phyloP scores from a whole-genome alignment of 2,888 invertebrate genomes.

The Leptura quadrifasciata region DNA sequence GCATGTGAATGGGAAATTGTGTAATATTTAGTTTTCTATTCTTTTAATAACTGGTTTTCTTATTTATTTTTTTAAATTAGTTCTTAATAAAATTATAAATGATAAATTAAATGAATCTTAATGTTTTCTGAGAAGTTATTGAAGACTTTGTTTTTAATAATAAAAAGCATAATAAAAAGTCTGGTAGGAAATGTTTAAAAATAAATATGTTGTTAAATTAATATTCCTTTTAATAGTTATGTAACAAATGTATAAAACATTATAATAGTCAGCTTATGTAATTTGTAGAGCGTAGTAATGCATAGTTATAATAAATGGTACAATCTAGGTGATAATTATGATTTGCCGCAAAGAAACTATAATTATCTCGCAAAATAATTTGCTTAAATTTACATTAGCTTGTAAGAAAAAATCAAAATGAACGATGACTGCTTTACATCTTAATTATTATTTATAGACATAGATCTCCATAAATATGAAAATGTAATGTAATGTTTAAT shows the following conservation, averaged over 20 bases:
- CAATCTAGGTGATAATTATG: neutral
- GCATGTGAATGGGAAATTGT: no score
- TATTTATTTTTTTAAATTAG: no score
- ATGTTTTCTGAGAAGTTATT: slow-evolving; percentile 3
- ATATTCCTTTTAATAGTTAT: slow-evolving; percentile 1
- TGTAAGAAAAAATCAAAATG: neutral
- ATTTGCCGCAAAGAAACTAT: neutral
- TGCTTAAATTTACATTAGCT: neutral
- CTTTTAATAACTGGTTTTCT: no score
- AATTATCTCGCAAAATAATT: neutral
- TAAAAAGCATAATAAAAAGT: neutral
- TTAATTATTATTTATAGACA: neutral
- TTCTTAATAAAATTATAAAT: no score
- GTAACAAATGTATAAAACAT: neutral
- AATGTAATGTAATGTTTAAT: neutral
- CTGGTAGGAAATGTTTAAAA: neutral
- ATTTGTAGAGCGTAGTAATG: neutral
- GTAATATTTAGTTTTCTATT: no score
- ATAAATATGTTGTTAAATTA: neutral
- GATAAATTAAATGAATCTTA: neutral
- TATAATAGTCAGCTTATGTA: neutral
- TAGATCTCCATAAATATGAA: neutral
- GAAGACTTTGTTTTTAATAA: neutral
- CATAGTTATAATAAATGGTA: neutral
- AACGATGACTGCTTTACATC: neutral